phyloP scores from a whole-genome alignment of 2,113 vertebrate genomes.

The Triplophysa rosa region DNA sequence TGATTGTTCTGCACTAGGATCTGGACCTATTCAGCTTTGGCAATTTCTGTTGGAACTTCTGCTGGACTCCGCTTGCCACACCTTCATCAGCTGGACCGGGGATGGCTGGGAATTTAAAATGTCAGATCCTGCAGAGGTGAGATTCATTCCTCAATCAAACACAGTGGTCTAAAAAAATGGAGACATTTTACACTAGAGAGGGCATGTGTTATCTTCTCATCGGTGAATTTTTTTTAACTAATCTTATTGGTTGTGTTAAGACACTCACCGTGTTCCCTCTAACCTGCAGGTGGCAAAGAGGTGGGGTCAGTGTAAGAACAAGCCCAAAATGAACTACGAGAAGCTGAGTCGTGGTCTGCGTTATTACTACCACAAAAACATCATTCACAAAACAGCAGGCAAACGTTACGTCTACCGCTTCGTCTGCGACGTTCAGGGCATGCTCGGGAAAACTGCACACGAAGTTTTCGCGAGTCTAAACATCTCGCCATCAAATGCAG shows the following conservation, averaged over 20 bases:
- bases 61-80: constrained; percentile 74
- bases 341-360: constrained; percentile 84
- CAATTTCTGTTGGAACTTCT: constrained; percentile 82
- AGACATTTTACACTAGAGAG: not conserved
- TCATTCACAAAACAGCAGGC: constrained; percentile 84
- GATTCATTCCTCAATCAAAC: constrained; percentile 1
- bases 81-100: constrained; percentile 81
- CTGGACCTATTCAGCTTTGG: constrained; percentile 82
- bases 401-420: constrained; percentile 87
- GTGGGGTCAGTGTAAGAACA: constrained; percentile 86
- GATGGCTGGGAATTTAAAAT: constrained; percentile 86
- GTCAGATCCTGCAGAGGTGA: constrained; percentile 81
- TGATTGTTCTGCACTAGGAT: constrained; percentile 59
- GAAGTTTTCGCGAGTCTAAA: constrained; percentile 75
- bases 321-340: constrained; percentile 88
- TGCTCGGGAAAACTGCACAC: constrained; percentile 76
- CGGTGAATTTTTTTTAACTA: not conserved
- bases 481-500: constrained; percentile 56
- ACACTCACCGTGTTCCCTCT: not conserved
- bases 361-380: constrained; percentile 88
- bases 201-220: not conserved
- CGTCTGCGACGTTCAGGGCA: constrained; percentile 79
- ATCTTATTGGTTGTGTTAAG: not conserved
- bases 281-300: constrained; percentile 77
- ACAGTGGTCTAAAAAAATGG: not conserved